Evolutionary conservation across 2,797 vertebrate species (phyloP).

Genomic region (Staurois parvus): DNA sequence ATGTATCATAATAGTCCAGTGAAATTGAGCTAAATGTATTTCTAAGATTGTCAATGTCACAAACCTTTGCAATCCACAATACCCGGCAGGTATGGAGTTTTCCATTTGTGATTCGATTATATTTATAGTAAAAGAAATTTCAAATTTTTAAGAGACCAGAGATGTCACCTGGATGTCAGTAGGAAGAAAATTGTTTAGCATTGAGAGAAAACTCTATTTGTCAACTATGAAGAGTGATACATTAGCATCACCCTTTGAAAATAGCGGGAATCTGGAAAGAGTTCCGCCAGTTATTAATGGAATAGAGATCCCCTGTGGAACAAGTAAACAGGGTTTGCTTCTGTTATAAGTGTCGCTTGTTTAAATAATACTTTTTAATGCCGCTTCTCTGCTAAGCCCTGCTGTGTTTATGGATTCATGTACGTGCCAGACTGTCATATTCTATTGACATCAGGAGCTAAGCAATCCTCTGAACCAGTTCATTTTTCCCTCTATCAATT

Average conservation of each 20-base stretch:
- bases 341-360: conserved; percentile 56
- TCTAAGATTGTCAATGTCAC: not conserved
- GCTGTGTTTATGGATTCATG: conserved; percentile 58
- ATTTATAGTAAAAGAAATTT: not conserved
- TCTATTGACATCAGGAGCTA: conserved; percentile 62
- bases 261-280: not conserved
- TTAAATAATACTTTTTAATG: conserved; percentile 62
- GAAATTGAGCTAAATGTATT: too few relatives aligned
- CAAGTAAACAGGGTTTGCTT: conserved; percentile 63
- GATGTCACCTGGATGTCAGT: not conserved
- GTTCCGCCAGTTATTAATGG: conserved; percentile 12
- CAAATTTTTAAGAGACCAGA: not conserved
- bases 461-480: not conserved
- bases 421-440: conserved; percentile 51
- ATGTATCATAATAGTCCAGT: too few relatives aligned
- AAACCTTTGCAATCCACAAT: not conserved
- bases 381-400: conserved; percentile 16
- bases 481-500: not conserved
- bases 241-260: not conserved
- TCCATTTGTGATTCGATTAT: not conserved
- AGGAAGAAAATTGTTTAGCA: not conserved
- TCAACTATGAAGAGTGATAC: not conserved
- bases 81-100: not conserved
- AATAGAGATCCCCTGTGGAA: conserved; percentile 37
- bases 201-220: not conserved